These are phyloP conservation scores for Conger conger DNA, from an alignment of 2,113 vertebrate species.

Conservation along the genomic window DNA sequence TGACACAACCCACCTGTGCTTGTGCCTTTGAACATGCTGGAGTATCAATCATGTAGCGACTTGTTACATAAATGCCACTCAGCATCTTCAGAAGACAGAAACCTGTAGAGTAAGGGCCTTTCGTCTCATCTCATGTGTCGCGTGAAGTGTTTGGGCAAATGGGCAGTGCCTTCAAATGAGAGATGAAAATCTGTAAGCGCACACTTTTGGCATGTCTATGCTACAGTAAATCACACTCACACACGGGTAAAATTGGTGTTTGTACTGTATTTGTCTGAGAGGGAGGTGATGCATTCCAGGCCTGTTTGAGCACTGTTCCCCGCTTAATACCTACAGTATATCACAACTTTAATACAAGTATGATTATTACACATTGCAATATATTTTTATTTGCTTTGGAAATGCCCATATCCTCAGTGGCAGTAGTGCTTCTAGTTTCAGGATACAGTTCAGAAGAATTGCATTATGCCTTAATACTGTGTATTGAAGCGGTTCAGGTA, in stretches of 20 bases:
- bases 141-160: slow-evolving; percentile 7
- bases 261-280: background rate
- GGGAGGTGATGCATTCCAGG: background rate
- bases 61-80: background rate
- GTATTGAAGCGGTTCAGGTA: no score
- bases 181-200: background rate
- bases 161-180: background rate
- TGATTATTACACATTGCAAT: background rate
- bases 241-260: background rate
- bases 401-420: no score
- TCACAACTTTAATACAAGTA: background rate
- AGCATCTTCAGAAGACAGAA: slow-evolving; percentile 3
- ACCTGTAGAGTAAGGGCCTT: background rate
- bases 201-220: background rate
- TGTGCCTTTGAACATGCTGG: background rate
- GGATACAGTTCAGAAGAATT: no score
- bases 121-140: slow-evolving; percentile 5
- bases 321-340: background rate
- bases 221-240: background rate
- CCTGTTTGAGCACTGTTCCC: background rate
- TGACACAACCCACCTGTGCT: background rate
- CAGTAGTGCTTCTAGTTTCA: no score
- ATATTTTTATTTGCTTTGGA: no score
- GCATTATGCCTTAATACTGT: no score
- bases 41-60: background rate